phyloP scores from a whole-genome alignment of 2,113 vertebrate species.

The Eubucco bourcierii region DNA sequence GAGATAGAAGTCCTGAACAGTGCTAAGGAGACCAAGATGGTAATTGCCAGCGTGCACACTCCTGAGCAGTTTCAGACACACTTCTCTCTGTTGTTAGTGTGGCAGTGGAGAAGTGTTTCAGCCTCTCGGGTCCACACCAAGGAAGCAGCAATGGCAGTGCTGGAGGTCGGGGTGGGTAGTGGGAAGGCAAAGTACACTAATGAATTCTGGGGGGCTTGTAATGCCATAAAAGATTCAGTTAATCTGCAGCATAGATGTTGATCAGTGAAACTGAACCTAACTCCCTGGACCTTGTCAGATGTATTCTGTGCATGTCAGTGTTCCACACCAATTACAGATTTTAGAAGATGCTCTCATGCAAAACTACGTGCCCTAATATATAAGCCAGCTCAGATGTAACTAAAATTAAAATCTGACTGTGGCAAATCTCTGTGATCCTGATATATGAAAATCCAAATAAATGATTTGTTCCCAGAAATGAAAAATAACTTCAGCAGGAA shows the following conservation, averaged over 20 bases:
- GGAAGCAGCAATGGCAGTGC: background rate
- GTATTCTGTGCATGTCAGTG: conserved; percentile 79
- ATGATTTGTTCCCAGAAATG: conserved; percentile 84
- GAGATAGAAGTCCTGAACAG: background rate
- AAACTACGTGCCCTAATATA: conserved; percentile 77
- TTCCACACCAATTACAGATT: conserved; percentile 84
- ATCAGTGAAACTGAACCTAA: conserved; percentile 74
- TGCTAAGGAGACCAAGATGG: background rate
- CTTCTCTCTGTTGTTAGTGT: background rate
- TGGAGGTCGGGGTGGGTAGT: conserved; percentile 51
- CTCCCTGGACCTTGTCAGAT: conserved; percentile 77
- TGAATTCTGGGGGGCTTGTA: conserved; percentile 74
- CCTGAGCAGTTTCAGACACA: background rate
- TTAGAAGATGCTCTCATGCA: conserved; percentile 82
- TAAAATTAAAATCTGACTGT: conserved; percentile 85
- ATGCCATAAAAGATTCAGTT: conserved; percentile 77
- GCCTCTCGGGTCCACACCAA: background rate
- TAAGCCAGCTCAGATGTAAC: conserved; percentile 79
- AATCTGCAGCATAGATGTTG: conserved; percentile 80
- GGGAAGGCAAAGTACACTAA: conserved; percentile 61
- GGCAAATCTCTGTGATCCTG: conserved; percentile 86
- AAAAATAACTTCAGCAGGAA: conserved; percentile 81
- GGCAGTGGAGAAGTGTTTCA: background rate
- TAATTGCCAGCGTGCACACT: background rate
- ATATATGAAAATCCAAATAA: conserved; percentile 85